Conservation (phyloP, 1,140 invertebrate genomes). For the Drosophila ogumai region DNA sequence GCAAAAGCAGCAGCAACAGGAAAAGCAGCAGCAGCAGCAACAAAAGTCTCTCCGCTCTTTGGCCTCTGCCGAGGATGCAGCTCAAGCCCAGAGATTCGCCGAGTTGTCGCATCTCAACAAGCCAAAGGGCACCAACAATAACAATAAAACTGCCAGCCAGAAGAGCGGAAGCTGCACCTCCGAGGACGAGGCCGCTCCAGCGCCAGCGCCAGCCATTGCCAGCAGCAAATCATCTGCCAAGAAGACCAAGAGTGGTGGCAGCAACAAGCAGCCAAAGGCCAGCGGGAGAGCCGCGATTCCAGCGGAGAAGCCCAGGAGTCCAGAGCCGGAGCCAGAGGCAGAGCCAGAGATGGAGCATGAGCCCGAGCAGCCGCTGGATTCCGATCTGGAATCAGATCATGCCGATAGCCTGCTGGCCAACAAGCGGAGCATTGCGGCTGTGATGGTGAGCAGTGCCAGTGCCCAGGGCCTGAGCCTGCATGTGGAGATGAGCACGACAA, state of each 20-base stretch:
- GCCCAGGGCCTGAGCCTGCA: slow-evolving; percentile 63
- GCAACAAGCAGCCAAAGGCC: slow-evolving; percentile 38
- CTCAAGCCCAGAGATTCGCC: slow-evolving; percentile 59
- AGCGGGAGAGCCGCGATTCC: slow-evolving; percentile 5
- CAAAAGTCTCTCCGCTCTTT: slow-evolving; percentile 84
- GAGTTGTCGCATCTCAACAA: slow-evolving; percentile 68
- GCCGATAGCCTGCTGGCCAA: slow-evolving; percentile 61
- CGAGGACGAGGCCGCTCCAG: slow-evolving; percentile 41
- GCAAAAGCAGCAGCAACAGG: slow-evolving; percentile 15
- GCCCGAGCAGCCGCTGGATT: background rate
- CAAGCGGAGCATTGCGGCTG: slow-evolving; percentile 49
- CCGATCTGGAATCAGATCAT: slow-evolving; percentile 49
- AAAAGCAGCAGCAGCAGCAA: background rate
- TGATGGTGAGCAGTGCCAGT: slow-evolving; percentile 68
- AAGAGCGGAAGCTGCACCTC: slow-evolving; percentile 52
- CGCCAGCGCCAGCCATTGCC: slow-evolving; percentile 13
- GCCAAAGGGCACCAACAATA: slow-evolving; percentile 35
- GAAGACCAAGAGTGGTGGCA: slow-evolving; percentile 21
- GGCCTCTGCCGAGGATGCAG: slow-evolving; percentile 60
- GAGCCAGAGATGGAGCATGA: slow-evolving; percentile 7
- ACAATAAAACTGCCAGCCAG: slow-evolving; percentile 37
- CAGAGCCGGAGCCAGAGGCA: slow-evolving; percentile 25
- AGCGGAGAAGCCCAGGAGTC: background rate
- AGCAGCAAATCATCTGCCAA: slow-evolving; percentile 31
- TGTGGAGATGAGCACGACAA: slow-evolving; percentile 37